Percentiles rank a stretch among this genome's conserved stretches.
Conservation (phyloP, 1,140 invertebrate genomes). For the roundworm (Caenorhabditis elegans) region DNA sequence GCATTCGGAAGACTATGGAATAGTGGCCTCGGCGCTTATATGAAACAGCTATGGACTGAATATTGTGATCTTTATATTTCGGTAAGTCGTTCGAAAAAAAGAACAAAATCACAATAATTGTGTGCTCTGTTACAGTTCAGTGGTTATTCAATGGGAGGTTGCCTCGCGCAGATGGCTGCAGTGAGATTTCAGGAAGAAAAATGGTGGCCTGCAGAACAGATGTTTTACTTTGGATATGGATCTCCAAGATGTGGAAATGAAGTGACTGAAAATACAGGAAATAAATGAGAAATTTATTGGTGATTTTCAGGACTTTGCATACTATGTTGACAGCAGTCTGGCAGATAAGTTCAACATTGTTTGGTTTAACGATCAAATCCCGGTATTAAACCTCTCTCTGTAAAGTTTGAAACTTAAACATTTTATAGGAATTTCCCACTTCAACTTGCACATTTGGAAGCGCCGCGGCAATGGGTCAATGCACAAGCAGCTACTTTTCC, state of each 20-base stretch:
- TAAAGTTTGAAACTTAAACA: too few relatives aligned
- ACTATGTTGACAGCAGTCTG: slow-evolving; percentile 11
- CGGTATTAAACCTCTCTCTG: neutral
- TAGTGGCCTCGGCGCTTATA: neutral
- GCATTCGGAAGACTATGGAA: slow-evolving; percentile 29
- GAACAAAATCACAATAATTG: neutral
- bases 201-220: slow-evolving; percentile 4
- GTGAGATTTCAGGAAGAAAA: neutral
- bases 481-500: neutral
- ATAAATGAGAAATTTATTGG: neutral
- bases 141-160: neutral
- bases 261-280: neutral
- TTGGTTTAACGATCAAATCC: neutral
- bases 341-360: slow-evolving; percentile 2
- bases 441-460: slow-evolving; percentile 13
- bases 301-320: slow-evolving; percentile 8
- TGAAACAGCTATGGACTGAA: neutral
- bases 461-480: neutral
- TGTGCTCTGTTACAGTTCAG: neutral
- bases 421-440: neutral
- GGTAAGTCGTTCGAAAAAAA: neutral
- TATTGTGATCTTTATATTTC: slow-evolving; percentile 20
- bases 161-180: slow-evolving; percentile 16
- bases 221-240: slow-evolving; percentile 16
- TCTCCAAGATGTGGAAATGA: slow-evolving; percentile 17